A percentile compares a stretch with the other conserved stretches of the same genome.
phyloP scores from a whole-genome alignment of 2,888 invertebrate species.

The Cactoblastis cactorum region DNA sequence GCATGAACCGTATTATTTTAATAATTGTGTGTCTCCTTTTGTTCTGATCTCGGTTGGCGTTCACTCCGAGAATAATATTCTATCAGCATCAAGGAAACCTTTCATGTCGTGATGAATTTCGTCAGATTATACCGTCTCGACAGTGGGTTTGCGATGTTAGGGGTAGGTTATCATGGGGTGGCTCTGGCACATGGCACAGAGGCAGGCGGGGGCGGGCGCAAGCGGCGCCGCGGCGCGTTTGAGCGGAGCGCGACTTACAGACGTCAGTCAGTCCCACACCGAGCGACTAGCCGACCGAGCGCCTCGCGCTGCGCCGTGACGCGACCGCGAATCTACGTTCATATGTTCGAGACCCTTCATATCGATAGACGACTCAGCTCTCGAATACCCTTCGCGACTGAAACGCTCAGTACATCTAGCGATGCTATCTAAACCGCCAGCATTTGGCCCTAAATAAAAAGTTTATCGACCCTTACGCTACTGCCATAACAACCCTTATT shows the following conservation, averaged over 20 bases:
- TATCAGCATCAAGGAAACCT: constrained; percentile 36
- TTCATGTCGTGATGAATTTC: constrained; percentile 54
- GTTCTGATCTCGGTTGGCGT: constrained; percentile 22
- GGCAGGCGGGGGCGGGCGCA: constrained; percentile 66
- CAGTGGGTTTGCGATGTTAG: constrained; percentile 32
- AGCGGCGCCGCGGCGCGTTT: constrained; percentile 54
- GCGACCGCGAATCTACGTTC: constrained; percentile 66
- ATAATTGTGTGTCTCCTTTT: constrained; percentile 11
- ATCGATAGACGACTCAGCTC: constrained; percentile 19
- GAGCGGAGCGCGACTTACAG: constrained; percentile 46
- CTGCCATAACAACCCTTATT: constrained; percentile 73
- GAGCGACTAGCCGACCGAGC: constrained; percentile 69
- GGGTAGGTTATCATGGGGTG: constrained; percentile 56
- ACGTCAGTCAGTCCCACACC: constrained; percentile 69
- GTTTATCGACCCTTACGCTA: constrained; percentile 69
- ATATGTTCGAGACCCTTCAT: constrained; percentile 54
- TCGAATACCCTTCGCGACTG: not conserved
- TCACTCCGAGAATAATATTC: constrained; percentile 26
- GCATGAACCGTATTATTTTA: constrained; percentile 8
- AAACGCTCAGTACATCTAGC: constrained; percentile 14
- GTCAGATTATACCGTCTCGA: constrained; percentile 46
- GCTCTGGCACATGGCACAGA: constrained; percentile 37
- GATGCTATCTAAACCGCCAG: constrained; percentile 16
- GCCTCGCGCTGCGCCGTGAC: constrained; percentile 60
- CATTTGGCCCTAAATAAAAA: constrained; percentile 38